These are phyloP conservation scores for Pteropus alecto DNA, from an alignment of 2,113 vertebrate genomes.

Conservation along the genomic window DNA sequence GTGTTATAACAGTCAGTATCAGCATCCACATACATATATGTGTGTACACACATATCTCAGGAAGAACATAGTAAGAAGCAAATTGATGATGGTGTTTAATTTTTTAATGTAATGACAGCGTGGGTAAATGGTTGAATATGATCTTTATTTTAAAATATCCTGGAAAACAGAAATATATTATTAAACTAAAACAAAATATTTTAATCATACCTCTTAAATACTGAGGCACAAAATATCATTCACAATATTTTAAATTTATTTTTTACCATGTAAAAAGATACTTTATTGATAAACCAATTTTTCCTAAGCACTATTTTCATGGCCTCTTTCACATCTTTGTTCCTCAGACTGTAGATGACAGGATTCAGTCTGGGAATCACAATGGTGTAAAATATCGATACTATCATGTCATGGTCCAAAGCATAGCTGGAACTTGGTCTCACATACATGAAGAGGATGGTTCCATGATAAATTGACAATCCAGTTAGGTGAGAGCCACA, in stretches of 20 bases:
- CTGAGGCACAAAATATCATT: background rate
- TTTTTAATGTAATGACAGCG: background rate
- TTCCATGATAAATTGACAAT: constrained; percentile 44
- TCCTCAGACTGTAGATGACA: constrained; percentile 58
- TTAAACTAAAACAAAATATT: background rate
- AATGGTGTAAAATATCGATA: constrained; percentile 47
- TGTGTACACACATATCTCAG: background rate
- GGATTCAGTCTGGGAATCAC: constrained; percentile 61
- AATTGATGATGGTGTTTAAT: background rate
- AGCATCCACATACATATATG: background rate
- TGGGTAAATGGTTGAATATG: background rate
- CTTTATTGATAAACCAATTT: background rate
- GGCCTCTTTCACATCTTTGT: constrained; percentile 53
- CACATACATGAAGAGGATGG: constrained; percentile 53
- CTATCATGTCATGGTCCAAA: background rate
- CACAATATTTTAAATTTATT: background rate
- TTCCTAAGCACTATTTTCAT: background rate
- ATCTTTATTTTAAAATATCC: background rate
- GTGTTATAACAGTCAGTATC: background rate
- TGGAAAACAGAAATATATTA: background rate
- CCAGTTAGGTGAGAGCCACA: constrained; percentile 62
- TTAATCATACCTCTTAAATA: too few species aligned
- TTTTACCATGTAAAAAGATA: background rate
- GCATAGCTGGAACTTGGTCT: background rate
- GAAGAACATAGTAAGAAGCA: background rate